Evolutionary conservation across 1,140 invertebrate genomes (phyloP), one percentile per base, ranked within the genome.

Genomic region (Oryzaephilus surinamensis): DNA sequence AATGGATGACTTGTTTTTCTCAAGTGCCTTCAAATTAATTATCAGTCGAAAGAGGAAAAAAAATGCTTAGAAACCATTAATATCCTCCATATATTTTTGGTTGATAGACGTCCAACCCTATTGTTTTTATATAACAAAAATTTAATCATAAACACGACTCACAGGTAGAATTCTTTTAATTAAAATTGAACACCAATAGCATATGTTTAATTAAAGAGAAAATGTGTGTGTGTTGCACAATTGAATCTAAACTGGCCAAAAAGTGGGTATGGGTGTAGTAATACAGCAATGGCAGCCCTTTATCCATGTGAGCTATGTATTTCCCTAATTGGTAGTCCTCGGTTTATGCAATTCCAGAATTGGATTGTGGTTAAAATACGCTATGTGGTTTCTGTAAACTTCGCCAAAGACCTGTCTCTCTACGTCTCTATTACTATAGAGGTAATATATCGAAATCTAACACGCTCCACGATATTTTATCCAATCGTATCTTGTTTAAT

Each of bases 281-380:
- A n/a, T n/a, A n/a, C n/a, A n/a, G n/a, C n/a, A n/a, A n/a, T n/a
- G n/a, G n/a, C 32, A 40, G 35, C 50, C 46, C 51, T 57, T 51
- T 53, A 54, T 52, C 46, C 49, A 48, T 41, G 41, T 42, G 51
- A 46, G 47, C 50, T 43, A 58, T 58, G 54, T 58, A 54, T 58
- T 54, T 56, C 49, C 41, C 49, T 57, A 58, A 58, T 58, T 58
- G 56, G 48, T 50, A 55, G 50, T 48, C 49, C 54, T 53, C n/a
- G 55, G 55, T 60, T 60, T 57, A 58, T 57, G 54, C 54, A 58
- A 46, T 57, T 52, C 46, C 43, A 46, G 56, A 60, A 60, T 60
- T 60, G 56, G 56, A 60, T 58, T 57, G 56, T 45, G 56, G 56
- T 57, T n/a, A 55, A 58, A 60, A 60, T 60, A 57, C 58, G 54